A percentile compares a stretch with the other conserved stretches of the same genome.
Evolutionary conservation across 2,797 vertebrate genomes (phyloP).

Genomic region (Lycodopsis pacificus): DNA sequence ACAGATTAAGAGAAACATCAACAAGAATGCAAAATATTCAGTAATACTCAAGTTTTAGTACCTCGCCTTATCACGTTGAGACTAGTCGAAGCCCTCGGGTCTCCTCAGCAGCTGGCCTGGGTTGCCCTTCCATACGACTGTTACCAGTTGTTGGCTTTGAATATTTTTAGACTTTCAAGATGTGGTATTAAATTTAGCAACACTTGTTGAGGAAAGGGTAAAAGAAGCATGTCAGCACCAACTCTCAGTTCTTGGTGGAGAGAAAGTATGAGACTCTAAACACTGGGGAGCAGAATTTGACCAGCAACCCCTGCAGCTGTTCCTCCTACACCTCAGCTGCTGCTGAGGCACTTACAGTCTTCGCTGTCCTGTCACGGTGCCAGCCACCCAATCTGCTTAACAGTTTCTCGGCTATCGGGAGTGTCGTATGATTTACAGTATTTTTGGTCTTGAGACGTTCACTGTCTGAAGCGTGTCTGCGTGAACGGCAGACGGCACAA

Average conservation of each 20-base stretch:
- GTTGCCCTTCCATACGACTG: slow-evolving; percentile 52
- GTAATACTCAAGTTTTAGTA: background rate
- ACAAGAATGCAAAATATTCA: slow-evolving; percentile 22
- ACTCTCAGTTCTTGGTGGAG: slow-evolving; percentile 44
- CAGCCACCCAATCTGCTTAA: slow-evolving; percentile 46
- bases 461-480: slow-evolving; percentile 18
- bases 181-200: slow-evolving; percentile 81
- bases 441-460: slow-evolving; percentile 36
- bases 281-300: slow-evolving; percentile 53
- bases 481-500: slow-evolving; percentile 4
- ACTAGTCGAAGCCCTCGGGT: slow-evolving; percentile 39
- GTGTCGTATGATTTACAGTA: slow-evolving; percentile 34
- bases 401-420: slow-evolving; percentile 16
- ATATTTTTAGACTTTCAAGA: slow-evolving; percentile 82
- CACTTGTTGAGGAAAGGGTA: slow-evolving; percentile 69
- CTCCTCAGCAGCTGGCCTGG: slow-evolving; percentile 71
- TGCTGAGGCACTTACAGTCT: slow-evolving; percentile 37
- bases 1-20: background rate
- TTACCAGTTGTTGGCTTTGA: slow-evolving; percentile 77
- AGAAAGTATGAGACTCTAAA: slow-evolving; percentile 44
- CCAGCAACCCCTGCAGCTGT: slow-evolving; percentile 70
- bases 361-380: slow-evolving; percentile 40
- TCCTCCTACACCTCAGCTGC: slow-evolving; percentile 75
- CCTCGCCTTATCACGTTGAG: slow-evolving; percentile 32
- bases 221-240: slow-evolving; percentile 66